A percentile compares a stretch with the other conserved stretches of the same genome.
Conservation (phyloP, 2,888 invertebrate species). For the Melinopterus prodromus region DNA sequence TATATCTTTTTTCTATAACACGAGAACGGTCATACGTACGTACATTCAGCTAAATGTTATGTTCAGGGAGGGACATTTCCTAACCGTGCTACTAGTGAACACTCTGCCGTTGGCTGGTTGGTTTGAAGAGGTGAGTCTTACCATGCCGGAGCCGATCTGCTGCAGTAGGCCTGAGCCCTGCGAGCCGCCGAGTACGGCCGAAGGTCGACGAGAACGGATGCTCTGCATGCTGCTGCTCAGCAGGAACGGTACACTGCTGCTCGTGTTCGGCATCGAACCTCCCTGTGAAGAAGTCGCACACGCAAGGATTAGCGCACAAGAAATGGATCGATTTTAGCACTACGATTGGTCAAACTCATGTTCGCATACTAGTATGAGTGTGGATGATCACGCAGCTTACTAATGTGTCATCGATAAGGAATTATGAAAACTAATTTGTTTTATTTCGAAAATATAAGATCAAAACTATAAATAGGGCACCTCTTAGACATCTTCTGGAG, state of each 20-base stretch:
- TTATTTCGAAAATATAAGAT: background rate
- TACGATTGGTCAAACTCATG: constrained; percentile 7
- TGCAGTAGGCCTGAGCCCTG: constrained; percentile 79
- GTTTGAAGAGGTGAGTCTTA: constrained; percentile 79
- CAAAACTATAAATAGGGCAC: background rate
- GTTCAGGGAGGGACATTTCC: constrained; percentile 81
- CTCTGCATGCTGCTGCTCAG: constrained; percentile 82
- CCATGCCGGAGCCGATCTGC: constrained; percentile 92
- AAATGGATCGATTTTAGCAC: background rate
- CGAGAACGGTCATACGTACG: constrained; percentile 53
- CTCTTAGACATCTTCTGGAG: too few relatives aligned
- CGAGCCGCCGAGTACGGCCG: constrained; percentile 75
- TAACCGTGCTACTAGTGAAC: constrained; percentile 68
- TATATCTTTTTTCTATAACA: constrained; percentile 37
- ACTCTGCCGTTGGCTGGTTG: constrained; percentile 63
- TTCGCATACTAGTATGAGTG: background rate
- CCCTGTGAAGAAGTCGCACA: constrained; percentile 66
- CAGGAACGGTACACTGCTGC: constrained; percentile 87
- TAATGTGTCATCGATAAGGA: background rate
- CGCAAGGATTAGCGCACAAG: constrained; percentile 6
- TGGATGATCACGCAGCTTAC: background rate
- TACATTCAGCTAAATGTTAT: constrained; percentile 70
- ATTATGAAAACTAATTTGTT: background rate
- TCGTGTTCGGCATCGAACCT: constrained; percentile 90
- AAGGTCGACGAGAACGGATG: constrained; percentile 77